Conservation (phyloP, 2,797 vertebrate species). For the Pogoniulus pusillus region DNA sequence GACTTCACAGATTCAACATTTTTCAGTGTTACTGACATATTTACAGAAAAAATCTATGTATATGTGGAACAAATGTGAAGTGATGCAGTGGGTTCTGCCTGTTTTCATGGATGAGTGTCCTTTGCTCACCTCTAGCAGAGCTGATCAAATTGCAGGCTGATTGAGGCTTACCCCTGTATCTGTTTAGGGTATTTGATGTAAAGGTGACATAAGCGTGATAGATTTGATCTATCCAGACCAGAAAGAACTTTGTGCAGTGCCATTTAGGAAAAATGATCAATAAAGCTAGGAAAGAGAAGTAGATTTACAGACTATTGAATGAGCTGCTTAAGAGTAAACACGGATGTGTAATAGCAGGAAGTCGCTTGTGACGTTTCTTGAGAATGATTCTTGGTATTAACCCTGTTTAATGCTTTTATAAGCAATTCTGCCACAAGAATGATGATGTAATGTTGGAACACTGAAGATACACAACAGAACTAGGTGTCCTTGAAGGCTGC, state of each 20-base stretch:
- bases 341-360: not conserved
- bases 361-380: not conserved
- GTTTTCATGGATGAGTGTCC: not conserved
- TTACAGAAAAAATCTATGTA: not conserved
- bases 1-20: not conserved
- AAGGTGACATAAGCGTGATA: not conserved
- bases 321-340: not conserved
- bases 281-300: not conserved
- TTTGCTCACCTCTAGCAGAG: not conserved
- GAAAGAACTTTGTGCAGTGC: not conserved
- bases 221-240: not conserved
- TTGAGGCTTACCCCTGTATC: not conserved
- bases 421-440: not conserved
- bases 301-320: not conserved
- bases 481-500: slow-evolving; percentile 12
- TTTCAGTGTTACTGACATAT: not conserved
- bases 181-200: not conserved
- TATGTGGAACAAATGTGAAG: not conserved
- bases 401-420: slow-evolving; percentile 9
- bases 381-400: not conserved
- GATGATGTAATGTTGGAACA: not conserved
- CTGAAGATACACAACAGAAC: not conserved
- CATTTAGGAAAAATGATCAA: not conserved
- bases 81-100: not conserved
- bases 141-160: not conserved